Evolutionary conservation across 2,113 vertebrate species (phyloP), one percentile per base, ranked within the genome.

Genomic region (Scatophagus argus): DNA sequence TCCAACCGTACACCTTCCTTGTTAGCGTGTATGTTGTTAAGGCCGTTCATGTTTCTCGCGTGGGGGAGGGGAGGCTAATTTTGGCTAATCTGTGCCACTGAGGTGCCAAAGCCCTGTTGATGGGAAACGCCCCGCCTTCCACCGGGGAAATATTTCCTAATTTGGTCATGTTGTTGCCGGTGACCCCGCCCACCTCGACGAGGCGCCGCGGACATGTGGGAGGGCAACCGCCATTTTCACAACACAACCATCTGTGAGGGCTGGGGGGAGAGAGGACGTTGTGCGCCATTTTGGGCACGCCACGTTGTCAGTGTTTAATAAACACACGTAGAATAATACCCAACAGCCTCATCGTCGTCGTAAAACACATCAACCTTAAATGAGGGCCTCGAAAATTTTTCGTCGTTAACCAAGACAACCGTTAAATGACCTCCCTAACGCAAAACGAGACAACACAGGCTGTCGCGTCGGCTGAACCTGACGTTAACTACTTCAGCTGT

Each of bases 211-310:
- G 34, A 31, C 25, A 59, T 16, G 44, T 71, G 75, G 75, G 79
- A n/a, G 44, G 71, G 58, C 44, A 59, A 66, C 86, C 90, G 92
- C 94, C 94, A 95, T 95, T 94, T 94, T 89, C 89, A 92, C 81
- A 91, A 87, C 89, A 91, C 49, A 64, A 52, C 72, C 76, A 58
- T 82, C 73, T 81, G 77, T 27, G 61, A 27, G 47, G 23, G 74
- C 12, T 16, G 36, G 29, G 6, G 2, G 1, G 11, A 36, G n/a
- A 32, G 54, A 64, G 43, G 21, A 31, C 27, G 11, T 1, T 8
- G 23, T 77, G 77, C 94, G 94, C 94, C 94, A 95, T 95, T 93
- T 95, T 95, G 92, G 78, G 64, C 76, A 59, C 91, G 94, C 94
- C 93, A 95, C 94, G 94, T 95, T 94, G 93, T 78, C 91, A 78